A percentile compares a stretch with the other conserved stretches of the same genome.
Evolutionary conservation across 2,113 vertebrate species (phyloP).

Genomic region (Nipponia nippon): DNA sequence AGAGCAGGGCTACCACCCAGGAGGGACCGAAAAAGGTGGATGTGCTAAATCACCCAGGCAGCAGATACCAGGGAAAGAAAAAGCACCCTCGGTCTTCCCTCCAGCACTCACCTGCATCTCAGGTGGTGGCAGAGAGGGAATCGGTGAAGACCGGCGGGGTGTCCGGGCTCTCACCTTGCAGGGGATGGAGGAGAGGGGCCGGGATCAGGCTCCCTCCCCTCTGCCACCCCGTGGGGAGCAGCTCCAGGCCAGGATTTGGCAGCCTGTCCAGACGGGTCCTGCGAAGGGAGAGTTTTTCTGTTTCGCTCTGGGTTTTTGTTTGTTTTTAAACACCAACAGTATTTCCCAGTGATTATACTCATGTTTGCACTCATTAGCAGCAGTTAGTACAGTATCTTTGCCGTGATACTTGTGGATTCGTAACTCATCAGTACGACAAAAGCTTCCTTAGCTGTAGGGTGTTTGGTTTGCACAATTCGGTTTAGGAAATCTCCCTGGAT

Average conservation of each 20-base stretch:
- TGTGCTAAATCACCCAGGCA: neutral
- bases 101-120: neutral
- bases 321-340: conserved; percentile 19
- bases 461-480: neutral
- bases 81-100: accelerated
- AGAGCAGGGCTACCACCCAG: neutral
- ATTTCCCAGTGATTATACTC: neutral
- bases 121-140: neutral
- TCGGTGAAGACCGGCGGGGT: accelerated
- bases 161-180: accelerated
- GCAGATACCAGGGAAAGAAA: neutral
- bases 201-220: neutral
- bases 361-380: conserved; percentile 8
- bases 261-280: neutral
- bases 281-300: accelerated
- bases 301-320: neutral
- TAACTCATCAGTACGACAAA: neutral
- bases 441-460: neutral
- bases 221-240: neutral
- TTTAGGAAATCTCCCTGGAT: conserved; percentile 22
- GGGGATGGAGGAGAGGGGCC: neutral
- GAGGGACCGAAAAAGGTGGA: neutral
- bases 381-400: neutral
- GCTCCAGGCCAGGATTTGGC: neutral
- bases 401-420: neutral